A percentile compares a stretch with the other conserved stretches of the same genome.
Conservation (phyloP, 2,888 invertebrate genomes). For the Sycophila texana region DNA sequence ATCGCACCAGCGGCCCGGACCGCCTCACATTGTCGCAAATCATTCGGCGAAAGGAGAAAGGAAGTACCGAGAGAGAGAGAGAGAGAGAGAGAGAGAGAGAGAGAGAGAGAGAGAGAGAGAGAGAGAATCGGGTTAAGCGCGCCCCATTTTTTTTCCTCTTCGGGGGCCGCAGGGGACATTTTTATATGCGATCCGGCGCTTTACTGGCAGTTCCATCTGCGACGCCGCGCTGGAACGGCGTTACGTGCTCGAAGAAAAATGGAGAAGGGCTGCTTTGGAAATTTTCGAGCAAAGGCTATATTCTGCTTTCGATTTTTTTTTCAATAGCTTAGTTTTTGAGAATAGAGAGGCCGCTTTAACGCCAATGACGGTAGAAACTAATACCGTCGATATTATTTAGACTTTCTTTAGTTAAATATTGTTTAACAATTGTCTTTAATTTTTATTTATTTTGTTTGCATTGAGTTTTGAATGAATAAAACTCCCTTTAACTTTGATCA, state of each 20-base stretch:
- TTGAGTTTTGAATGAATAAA: too few relatives aligned
- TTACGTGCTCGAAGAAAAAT: background rate
- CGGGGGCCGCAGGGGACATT: constrained; percentile 15
- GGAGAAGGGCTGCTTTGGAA: background rate
- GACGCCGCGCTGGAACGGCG: background rate
- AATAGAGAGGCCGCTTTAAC: too few relatives aligned
- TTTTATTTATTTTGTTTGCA: too few relatives aligned
- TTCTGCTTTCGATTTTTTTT: constrained; percentile 5
- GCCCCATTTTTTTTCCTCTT: background rate
- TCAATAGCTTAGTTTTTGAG: too few relatives aligned
- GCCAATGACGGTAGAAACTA: too few relatives aligned
- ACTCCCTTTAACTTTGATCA: too few relatives aligned
- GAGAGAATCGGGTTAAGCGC: background rate
- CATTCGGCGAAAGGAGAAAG: background rate
- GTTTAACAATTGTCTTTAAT: too few relatives aligned
- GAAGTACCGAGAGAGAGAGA: background rate
- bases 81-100: background rate
- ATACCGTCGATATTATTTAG: too few relatives aligned
- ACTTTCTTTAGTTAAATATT: too few relatives aligned
- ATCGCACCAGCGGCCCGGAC: background rate
- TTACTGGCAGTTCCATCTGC: constrained; percentile 36
- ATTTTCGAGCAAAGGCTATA: constrained; percentile 4
- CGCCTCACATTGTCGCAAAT: background rate
- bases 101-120: background rate
- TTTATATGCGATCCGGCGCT: constrained; percentile 27